Conservation (phyloP, 2,113 vertebrate species). For the Tenebrosternarchus preto region DNA sequence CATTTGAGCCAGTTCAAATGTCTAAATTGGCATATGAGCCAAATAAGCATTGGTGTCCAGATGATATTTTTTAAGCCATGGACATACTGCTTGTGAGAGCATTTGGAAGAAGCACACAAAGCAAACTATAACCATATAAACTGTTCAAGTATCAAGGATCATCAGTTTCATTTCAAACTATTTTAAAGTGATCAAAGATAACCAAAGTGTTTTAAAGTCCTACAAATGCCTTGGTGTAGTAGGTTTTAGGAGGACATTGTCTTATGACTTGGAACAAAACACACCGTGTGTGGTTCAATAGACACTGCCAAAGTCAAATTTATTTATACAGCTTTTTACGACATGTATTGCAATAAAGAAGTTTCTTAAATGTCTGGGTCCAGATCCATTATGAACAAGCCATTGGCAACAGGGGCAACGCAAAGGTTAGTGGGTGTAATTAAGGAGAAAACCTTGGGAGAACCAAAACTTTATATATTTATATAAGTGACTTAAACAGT, state of each 20-base stretch:
- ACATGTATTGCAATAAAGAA: no score
- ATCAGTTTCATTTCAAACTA: slow-evolving; percentile 18
- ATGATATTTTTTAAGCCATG: not conserved
- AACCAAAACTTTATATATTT: not conserved
- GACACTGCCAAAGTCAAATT: not conserved
- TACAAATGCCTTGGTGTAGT: not conserved
- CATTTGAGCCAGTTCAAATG: not conserved
- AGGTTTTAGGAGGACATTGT: not conserved
- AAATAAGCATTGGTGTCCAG: not conserved
- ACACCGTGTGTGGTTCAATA: not conserved
- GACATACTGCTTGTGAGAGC: not conserved
- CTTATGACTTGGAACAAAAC: not conserved
- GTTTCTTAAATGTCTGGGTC: no score
- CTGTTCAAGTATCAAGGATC: not conserved
- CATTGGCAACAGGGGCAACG: no score
- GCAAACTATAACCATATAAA: not conserved
- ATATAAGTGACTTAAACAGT: not conserved
- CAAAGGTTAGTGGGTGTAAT: no score
- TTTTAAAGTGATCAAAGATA: not conserved
- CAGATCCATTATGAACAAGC: no score
- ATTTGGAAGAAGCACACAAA: not conserved
- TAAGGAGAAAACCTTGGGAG: no score
- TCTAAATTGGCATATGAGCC: slow-evolving; percentile 13
- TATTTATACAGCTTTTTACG: not conserved
- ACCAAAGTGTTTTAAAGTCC: not conserved